A percentile compares a stretch with the other conserved stretches of the same genome.
phyloP scores from a whole-genome alignment of 2,797 vertebrate species.

The Kryptopterus vitreolus region DNA sequence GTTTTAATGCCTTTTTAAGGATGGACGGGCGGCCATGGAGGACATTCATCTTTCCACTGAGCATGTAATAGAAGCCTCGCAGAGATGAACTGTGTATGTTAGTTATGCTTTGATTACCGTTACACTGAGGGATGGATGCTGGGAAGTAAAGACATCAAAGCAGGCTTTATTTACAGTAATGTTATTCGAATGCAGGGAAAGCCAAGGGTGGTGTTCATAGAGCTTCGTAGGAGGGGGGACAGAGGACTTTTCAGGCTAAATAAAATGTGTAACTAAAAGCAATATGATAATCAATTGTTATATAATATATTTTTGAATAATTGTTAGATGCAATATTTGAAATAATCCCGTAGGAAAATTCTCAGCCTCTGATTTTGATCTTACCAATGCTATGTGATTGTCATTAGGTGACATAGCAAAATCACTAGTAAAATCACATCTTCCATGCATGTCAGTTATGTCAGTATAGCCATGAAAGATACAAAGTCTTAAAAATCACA shows the following conservation, averaged over 20 bases:
- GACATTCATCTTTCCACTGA: conserved; percentile 27
- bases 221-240: too few relatives aligned
- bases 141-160: conserved; percentile 19
- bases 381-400: neutral
- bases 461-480: too few relatives aligned
- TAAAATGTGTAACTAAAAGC: neutral
- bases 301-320: neutral
- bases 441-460: neutral
- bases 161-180: conserved; percentile 14
- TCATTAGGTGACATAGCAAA: neutral
- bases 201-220: too few relatives aligned
- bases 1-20: conserved; percentile 48
- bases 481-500: too few relatives aligned
- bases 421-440: too few relatives aligned
- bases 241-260: neutral
- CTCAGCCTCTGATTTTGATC: neutral
- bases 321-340: neutral
- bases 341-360: too few relatives aligned
- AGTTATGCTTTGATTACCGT: conserved; percentile 38
- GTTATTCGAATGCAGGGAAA: too few relatives aligned
- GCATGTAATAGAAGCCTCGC: conserved; percentile 28
- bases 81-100: conserved; percentile 22
- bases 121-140: conserved; percentile 37
- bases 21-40: conserved; percentile 10
- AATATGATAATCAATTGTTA: neutral